Percentiles rank a stretch among this genome's conserved stretches.
These are phyloP conservation scores for Camponotus vicinus DNA, from an alignment of 1,140 invertebrate species.

Conservation along the genomic window DNA sequence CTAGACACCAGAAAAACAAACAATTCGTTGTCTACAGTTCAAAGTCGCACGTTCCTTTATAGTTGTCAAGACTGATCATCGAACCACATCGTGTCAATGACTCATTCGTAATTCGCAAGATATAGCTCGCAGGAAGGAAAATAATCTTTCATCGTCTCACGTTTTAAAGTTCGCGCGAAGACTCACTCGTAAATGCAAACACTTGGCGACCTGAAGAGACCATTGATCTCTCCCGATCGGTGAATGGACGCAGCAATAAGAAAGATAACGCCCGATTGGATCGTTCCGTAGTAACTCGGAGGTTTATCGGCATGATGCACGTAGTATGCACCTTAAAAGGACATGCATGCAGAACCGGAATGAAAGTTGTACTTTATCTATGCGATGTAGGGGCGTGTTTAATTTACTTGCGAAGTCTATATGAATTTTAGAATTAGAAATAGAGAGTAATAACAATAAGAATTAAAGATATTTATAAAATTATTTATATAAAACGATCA, in stretches of 20 bases:
- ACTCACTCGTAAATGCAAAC: conserved; percentile 8
- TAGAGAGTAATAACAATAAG: neutral
- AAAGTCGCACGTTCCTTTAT: neutral
- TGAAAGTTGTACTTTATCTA: conserved; percentile 68
- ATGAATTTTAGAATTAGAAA: neutral
- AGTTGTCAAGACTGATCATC: conserved; percentile 11
- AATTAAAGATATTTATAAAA: neutral
- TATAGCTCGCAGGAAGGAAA: neutral
- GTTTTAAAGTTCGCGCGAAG: conserved; percentile 31
- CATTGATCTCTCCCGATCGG: conserved; percentile 63
- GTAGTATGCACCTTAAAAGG: conserved; percentile 72
- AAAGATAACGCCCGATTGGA: conserved; percentile 62
- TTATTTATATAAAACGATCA: neutral
- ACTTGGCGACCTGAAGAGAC: conserved; percentile 14
- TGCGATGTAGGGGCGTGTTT: neutral
- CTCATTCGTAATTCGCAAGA: neutral
- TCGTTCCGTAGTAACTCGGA: conserved; percentile 63
- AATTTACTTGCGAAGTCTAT: conserved; percentile 15
- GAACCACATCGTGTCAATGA: neutral
- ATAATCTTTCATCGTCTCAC: neutral
- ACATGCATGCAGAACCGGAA: conserved; percentile 50
- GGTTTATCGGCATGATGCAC: conserved; percentile 48
- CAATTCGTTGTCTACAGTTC: neutral
- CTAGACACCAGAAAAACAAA: neutral
- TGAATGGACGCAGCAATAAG: conserved; percentile 58